Base-by-base conservation (phyloP, 2,888 invertebrate species). In the Diploptera punctata region DNA sequence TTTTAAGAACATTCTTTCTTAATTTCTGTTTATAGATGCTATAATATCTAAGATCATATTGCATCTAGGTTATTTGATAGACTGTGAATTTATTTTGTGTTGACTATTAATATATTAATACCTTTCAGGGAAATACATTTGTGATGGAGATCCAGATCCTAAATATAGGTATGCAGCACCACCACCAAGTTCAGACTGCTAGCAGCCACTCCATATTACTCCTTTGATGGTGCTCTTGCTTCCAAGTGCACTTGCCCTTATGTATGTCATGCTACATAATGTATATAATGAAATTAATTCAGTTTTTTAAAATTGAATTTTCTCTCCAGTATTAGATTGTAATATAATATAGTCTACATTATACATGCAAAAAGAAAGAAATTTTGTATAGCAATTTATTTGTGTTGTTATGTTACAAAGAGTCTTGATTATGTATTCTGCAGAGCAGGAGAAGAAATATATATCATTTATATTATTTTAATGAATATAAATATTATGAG, bases 101-200 rank as follows among this genome's bases (percentile, higher is more conserved):
- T n/a, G n/a, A n/a, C n/a, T n/a, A n/a, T n/a, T n/a, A n/a, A n/a
- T n/a, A n/a, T n/a, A n/a, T n/a, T n/a, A n/a, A n/a, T n/a, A n/a
- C n/a, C n/a, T 80, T 80, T 18, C 77, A 90, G 90, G 90, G 75
- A 93, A 93, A 86, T 94, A 94, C 81, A 92, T 93, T 79, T 94
- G 94, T 84, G 93, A 93, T 84, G 92, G 92, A 78, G 93, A 93
- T 80, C 84, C 86, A 18, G 86, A 86, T 76, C 81, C 82, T 47
- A 82, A 83, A 76, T 82, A 81, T 72, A 82, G 85, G 61, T 86
- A 86, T 77, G 85, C 85, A 68, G 83, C 84, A 70, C 84, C 85
- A 52, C 84, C 85, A 52, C 83, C 85, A 21, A 75, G 75, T 49
- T 67, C 75, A 65, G 76, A 74, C 43, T 77, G 73, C 73, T 76